Percentiles rank a stretch among this genome's conserved stretches.
phyloP scores from a whole-genome alignment of 2,888 invertebrate genomes.

The Cosmia trapezina region DNA sequence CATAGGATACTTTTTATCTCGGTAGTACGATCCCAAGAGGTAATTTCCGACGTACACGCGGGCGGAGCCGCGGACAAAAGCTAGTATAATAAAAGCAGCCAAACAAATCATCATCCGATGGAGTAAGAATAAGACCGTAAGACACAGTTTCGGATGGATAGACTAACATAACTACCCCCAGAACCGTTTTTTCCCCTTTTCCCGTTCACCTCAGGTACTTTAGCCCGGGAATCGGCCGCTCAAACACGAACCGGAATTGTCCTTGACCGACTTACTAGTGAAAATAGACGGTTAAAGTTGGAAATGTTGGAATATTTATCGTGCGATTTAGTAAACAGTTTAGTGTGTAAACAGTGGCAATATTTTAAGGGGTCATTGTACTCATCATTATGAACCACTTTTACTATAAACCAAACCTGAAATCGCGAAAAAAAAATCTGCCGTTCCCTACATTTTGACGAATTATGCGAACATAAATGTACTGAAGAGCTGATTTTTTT shows the following conservation, averaged over 20 bases:
- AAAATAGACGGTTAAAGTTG: slow-evolving; percentile 24
- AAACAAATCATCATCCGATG: background rate
- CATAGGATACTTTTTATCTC: too few species aligned
- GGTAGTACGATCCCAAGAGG: too few species aligned
- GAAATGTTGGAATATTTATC: background rate
- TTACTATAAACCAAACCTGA: too few species aligned
- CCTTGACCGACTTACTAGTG: slow-evolving; percentile 47
- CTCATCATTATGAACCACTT: too few species aligned
- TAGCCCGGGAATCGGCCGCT: slow-evolving; percentile 9
- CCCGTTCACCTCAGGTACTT: slow-evolving; percentile 21
- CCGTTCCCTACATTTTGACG: too few species aligned
- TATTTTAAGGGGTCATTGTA: too few species aligned
- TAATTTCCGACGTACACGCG: background rate
- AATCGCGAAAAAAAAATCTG: too few species aligned
- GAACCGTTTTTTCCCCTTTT: background rate
- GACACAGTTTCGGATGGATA: background rate
- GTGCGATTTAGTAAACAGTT: background rate
- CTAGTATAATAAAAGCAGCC: too few species aligned
- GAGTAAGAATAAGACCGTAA: background rate
- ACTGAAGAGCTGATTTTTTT: too few species aligned
- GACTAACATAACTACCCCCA: background rate
- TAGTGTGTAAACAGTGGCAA: too few species aligned
- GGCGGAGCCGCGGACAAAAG: background rate
- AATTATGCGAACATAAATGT: too few species aligned
- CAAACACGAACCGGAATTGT: slow-evolving; percentile 2